phyloP scores from a whole-genome alignment of 2,113 vertebrate genomes.

The Oreochromis niloticus region DNA sequence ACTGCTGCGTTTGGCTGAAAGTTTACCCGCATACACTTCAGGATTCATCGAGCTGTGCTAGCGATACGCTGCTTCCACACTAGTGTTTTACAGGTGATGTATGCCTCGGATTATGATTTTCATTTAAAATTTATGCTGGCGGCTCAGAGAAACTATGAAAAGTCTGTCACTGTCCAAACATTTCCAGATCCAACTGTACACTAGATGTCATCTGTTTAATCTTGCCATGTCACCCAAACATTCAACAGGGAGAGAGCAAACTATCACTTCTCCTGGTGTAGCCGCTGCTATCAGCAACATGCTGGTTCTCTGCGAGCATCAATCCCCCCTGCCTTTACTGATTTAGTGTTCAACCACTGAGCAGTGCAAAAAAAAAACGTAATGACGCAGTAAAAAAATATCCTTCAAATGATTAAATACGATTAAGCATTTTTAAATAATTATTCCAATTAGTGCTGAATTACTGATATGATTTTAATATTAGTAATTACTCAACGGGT shows the following conservation, averaged over 20 bases:
- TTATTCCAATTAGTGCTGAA: background rate
- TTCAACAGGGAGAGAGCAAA: background rate
- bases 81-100: background rate
- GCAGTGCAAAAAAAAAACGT: background rate
- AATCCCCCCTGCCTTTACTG: background rate
- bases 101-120: background rate
- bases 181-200: background rate
- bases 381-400: background rate
- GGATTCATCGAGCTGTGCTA: background rate
- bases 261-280: background rate
- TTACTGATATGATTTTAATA: background rate
- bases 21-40: background rate
- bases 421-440: background rate
- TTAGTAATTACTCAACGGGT: background rate
- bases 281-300: background rate
- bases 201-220: background rate
- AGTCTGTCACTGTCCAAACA: background rate
- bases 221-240: background rate
- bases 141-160: background rate
- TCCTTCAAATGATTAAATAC: background rate
- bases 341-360: background rate
- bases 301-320: background rate
- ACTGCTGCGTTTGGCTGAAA: background rate
- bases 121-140: background rate
- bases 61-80: background rate